Evolutionary conservation across 1,140 invertebrate species (phyloP), one percentile per base, ranked within the genome.

Genomic region (Brachionus calyciflorus): DNA sequence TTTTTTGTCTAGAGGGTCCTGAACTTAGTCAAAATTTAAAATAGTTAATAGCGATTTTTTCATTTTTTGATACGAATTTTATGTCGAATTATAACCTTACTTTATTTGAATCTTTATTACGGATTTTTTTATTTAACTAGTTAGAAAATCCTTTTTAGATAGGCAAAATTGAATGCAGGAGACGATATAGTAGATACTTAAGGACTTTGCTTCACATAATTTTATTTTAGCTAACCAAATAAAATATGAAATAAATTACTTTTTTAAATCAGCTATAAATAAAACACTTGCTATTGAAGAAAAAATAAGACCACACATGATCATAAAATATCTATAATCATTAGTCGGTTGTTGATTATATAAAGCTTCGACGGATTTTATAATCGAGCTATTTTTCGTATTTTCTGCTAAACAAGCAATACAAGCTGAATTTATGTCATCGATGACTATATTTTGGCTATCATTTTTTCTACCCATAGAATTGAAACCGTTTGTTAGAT

Each of bases 341-440:
- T 44, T 65, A 9, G 30, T 26, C 10, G 60, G 40, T 26, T 65
- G 60, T 44, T 65, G 60, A 6, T 21, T 46, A 44, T 44, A 65
- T 6, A 65, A 24, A 24, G 24, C 21, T n/a, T 65, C 60, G 24
- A 65, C 44, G 2, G 60, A 44, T 65, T 65, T 41, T 9, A 24
- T 7, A 41, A 26, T 12, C 3, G 33, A 44, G 21, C 37, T 37
- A 44, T 44, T 24, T 44, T 65, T 65, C 5, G 33, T 44, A 26
- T 65, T 65, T 44, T 65, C 37, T 24, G 60, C 60, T 24, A 65
- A 65, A n/a, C 60, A 65, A 44, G 24, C 33, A 21, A 65, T 44
- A 24, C 60, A 65, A 65, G 33, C 19, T 19, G 60, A 65, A n/a
- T 65, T 65, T 3, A 65, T 21, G 44, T 65, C 60, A 44, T 65